A percentile compares a stretch with the other conserved stretches of the same genome.
Evolutionary conservation across 2,113 vertebrate species (phyloP).

Genomic region (Eudyptes chrysolophus): DNA sequence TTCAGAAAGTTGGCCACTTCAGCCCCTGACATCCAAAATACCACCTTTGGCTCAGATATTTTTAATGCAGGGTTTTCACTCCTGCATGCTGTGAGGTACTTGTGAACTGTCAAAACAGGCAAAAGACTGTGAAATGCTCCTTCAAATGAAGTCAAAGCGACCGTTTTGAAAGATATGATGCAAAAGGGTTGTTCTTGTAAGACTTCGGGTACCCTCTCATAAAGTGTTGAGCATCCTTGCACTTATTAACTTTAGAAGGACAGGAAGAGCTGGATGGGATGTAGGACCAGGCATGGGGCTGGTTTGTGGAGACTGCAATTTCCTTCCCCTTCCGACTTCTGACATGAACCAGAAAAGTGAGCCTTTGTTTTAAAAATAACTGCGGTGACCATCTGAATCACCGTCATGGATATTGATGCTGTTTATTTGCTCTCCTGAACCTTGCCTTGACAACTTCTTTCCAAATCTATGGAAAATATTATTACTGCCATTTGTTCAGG

Average conservation of each 20-base stretch:
- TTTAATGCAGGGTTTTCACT: neutral
- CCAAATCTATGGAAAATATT: neutral
- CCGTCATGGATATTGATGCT: neutral
- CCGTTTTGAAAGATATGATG: neutral
- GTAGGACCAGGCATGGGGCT: neutral
- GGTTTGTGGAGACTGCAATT: neutral
- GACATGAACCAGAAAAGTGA: neutral
- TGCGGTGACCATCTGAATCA: neutral
- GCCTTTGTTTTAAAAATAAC: neutral
- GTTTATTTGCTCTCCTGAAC: neutral
- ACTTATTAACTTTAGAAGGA: neutral
- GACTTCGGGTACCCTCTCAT: fast-evolving
- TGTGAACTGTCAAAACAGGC: neutral
- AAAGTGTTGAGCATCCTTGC: neutral
- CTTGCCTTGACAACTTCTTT: neutral
- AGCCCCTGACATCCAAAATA: neutral
- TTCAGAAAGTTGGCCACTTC: neutral
- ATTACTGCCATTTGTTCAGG: neutral
- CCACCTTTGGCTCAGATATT: neutral
- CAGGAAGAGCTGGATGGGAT: neutral
- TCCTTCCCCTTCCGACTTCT: neutral
- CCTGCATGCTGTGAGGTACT: neutral
- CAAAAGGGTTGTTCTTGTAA: neutral
- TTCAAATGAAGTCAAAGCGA: neutral
- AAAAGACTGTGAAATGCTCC: neutral